These are phyloP conservation scores for Crotalus helleri DNA, from an alignment of 2,113 vertebrate genomes.

Conservation along the genomic window DNA sequence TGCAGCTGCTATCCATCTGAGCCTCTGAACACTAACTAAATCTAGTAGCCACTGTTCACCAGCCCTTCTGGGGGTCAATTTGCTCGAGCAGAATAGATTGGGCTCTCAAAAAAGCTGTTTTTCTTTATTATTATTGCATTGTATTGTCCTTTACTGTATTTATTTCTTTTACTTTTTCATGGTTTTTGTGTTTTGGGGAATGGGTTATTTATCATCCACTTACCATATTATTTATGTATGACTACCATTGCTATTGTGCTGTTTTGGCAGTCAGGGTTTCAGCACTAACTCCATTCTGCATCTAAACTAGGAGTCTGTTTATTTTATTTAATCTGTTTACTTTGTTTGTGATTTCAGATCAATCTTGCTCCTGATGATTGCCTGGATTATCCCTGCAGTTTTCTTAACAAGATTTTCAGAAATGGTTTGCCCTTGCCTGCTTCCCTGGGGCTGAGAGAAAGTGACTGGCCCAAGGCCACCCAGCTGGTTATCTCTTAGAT, in stretches of 20 bases:
- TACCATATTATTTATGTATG: conserved; percentile 21
- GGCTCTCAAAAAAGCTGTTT: conserved; percentile 13
- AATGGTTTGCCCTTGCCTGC: not conserved
- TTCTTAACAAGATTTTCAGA: not conserved
- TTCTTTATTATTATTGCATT: conserved; percentile 10
- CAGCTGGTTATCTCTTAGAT: too few relatives aligned
- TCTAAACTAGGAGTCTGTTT: not conserved
- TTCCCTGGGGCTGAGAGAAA: not conserved
- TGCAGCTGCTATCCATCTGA: conserved; percentile 27
- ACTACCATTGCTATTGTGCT: not conserved
- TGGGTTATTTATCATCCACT: conserved; percentile 22
- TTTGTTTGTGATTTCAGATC: not conserved
- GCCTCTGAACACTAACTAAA: conserved; percentile 31
- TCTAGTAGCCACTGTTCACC: conserved; percentile 14
- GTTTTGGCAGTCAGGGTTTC: too few relatives aligned
- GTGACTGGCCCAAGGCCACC: not conserved
- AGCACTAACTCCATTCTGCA: not conserved
- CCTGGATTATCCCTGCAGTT: not conserved
- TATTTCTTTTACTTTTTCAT: conserved; percentile 5
- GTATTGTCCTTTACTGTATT: conserved; percentile 27
- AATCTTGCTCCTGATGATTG: not conserved
- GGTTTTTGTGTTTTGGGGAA: not conserved
- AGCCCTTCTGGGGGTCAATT: conserved; percentile 28
- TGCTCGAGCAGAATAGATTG: conserved; percentile 30
- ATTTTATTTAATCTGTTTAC: not conserved